Evolutionary conservation across 2,888 invertebrate genomes (phyloP), one percentile per base, ranked within the genome.

Genomic region (Drosophila paranaensis): DNA sequence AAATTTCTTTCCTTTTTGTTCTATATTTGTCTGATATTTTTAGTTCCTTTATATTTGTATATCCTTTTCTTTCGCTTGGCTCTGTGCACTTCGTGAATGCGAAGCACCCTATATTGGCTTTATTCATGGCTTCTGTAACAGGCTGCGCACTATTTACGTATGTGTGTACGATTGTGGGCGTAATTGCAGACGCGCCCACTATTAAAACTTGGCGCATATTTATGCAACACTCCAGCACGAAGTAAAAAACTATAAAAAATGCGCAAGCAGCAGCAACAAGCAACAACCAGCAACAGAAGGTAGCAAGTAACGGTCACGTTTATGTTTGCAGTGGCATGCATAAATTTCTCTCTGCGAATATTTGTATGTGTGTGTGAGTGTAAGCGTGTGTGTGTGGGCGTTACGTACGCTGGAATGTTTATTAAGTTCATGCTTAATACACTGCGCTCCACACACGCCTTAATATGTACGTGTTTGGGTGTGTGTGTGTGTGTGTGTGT

Each of bases 381-480:
- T n/a, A n/a, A n/a, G n/a, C n/a, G 3, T 60, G 37, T 56, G 39
- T 62, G 39, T 58, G 66, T 46, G 65, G 65, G 60, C 79, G 60
- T 68, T 54, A 68, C 60, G 62, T 77, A 64, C 65, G 70, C 73
- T 70, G 55, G 69, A 64, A 68, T 75, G 84, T 84, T 85, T 89
- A 88, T 88, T 84, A 89, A 89, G 83, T 87, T 84, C 70, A 71
- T 78, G 63, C 81, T 62, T 78, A 66, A 74, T 75, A 84, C 46
- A 74, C 61, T 68, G 56, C 14, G 46, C 35, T n/a, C 11, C 43
- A 48, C 42, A 57, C 42, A 58, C 13, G 42, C 40, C 25, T 27
- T 30, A 39, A 16, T 37, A 10, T 43, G 46, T 42, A 42, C 3
- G 20, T 51, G 51, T 40, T 16, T 27, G n/a, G n/a, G 46, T 30